Evolutionary conservation across 1,140 invertebrate genomes (phyloP), one percentile per base, ranked within the genome.

Genomic region (Listronotus bonariensis): DNA sequence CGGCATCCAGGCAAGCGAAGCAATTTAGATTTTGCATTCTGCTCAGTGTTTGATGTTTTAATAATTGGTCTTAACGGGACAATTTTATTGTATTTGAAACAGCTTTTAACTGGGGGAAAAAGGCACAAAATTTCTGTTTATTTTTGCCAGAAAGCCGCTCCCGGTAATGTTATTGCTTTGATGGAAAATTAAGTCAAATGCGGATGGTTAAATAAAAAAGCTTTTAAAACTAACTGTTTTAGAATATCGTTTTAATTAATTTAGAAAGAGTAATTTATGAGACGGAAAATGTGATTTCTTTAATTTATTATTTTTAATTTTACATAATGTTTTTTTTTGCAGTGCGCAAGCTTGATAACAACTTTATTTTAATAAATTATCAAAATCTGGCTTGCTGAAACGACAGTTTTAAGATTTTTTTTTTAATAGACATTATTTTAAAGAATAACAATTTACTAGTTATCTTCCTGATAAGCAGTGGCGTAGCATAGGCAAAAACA

Each of bases 11-110:
- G 14, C 15, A 40, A 41, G 36, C 41, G 32, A 57, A 43, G 36
- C 55, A 46, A 46, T 57, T 57, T 46, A 36, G 42, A 45, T 57
- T 46, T 46, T 15, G 26, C 55, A 57, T 45, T 57, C 32, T 57
- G 42, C 31, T 17, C 55, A 46, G 17, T 46, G 55, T 57, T 46
- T 57, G 40, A 43, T 45, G 40, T 57, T 42, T 57, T 43, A 57
- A 45, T 57, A 57, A 57, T 57, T 46, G 55, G 26, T 45, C 42
- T 43, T 57, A 57, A 57, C 42, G 42, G 55, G 42, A 57, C 51
- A 53, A 53, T 53, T 53, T 53, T 34, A 53, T 53, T 53, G 51
- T 53, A 53, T 53, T 53, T 20, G 51, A 53, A 53, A 53, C 51
- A 17, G 51, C 51, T 53, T 53, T 53, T 53, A 53, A 40, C 31